Percentiles rank a stretch among this genome's conserved stretches.
These are phyloP conservation scores for Protaetia brevitarsis DNA, from an alignment of 1,140 invertebrate species.

Conservation along the genomic window DNA sequence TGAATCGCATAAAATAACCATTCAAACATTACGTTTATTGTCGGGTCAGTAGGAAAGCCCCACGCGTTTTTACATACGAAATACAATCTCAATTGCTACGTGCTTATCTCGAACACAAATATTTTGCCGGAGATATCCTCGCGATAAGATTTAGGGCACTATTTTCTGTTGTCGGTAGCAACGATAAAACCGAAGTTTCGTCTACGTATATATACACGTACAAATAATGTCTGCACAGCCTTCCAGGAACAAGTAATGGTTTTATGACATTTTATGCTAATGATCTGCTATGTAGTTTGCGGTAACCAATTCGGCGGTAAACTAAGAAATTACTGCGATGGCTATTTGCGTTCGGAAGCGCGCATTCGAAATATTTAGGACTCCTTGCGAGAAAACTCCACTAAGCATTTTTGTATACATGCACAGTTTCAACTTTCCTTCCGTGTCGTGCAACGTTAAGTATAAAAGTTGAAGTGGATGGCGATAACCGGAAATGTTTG, in stretches of 20 bases:
- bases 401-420: no score
- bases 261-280: constrained; percentile 17
- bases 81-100: neutral
- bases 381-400: no score
- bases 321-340: neutral
- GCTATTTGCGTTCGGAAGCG: neutral
- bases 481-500: no score
- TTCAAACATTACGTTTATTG: neutral
- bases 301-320: neutral
- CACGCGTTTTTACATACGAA: constrained; percentile 1
- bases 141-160: neutral
- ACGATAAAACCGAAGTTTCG: neutral
- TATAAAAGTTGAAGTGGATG: no score
- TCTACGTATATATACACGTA: no score
- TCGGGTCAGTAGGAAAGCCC: neutral
- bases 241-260: constrained; percentile 10
- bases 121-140: constrained; percentile 15
- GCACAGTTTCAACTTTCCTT: no score
- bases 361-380: neutral
- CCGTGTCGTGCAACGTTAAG: no score
- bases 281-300: neutral
- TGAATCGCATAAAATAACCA: neutral
- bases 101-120: constrained; percentile 5
- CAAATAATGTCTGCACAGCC: no score
- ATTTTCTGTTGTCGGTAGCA: neutral